Conservation (phyloP, 2,113 vertebrate species). For the Rissa tridactyla region DNA sequence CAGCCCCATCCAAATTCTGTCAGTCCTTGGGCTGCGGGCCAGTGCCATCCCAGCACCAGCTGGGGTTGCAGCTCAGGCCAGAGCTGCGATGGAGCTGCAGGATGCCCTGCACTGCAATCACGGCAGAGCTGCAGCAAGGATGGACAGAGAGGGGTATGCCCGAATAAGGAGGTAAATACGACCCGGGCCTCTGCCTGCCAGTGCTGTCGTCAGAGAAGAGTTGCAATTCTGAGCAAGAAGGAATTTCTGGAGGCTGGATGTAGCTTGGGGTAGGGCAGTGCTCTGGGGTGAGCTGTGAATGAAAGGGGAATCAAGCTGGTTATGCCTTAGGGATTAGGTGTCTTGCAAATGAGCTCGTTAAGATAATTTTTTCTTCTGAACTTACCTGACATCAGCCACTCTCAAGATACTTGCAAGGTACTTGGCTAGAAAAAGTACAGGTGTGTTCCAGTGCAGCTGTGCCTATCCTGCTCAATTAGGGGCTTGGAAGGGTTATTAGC, state of each 20-base stretch:
- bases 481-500: conserved; percentile 8
- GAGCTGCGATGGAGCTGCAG: background rate
- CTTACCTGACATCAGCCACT: conserved; percentile 25
- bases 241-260: background rate
- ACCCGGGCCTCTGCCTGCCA: background rate
- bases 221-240: background rate
- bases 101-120: background rate
- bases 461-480: background rate
- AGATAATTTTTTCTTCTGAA: conserved; percentile 27
- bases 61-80: background rate
- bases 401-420: conserved; percentile 12
- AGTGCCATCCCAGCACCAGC: background rate
- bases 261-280: background rate
- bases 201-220: background rate
- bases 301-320: background rate
- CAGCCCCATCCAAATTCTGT: background rate
- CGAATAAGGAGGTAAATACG: conserved; percentile 7
- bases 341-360: conserved; percentile 29
- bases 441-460: conserved; percentile 50
- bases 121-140: background rate
- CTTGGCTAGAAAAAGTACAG: conserved; percentile 26
- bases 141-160: background rate
- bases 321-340: background rate
- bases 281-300: background rate
- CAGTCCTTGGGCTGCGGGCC: background rate